These are phyloP conservation scores for Drosophila bipectinata DNA, from an alignment of 1,140 invertebrate species.

Conservation along the genomic window DNA sequence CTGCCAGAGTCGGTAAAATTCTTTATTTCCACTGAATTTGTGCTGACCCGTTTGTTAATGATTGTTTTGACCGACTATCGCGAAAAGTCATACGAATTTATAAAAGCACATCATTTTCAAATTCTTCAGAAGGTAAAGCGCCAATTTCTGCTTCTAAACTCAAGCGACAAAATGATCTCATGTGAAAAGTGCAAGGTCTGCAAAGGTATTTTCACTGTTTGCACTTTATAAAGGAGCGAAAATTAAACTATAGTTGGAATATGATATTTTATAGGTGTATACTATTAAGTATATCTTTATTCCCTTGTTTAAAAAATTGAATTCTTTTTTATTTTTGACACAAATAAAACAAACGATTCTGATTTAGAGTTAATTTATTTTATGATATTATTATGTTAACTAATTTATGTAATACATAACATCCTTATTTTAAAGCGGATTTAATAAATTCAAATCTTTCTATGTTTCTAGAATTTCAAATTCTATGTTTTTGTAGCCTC, in stretches of 20 bases:
- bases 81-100: neutral
- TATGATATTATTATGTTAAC: too few species aligned
- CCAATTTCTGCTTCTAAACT: slow-evolving; percentile 57
- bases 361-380: too few species aligned
- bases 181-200: slow-evolving; percentile 36
- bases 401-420: too few species aligned
- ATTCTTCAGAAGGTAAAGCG: slow-evolving; percentile 6
- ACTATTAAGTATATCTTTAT: too few species aligned
- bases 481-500: neutral
- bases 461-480: too few species aligned
- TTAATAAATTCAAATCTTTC: too few species aligned
- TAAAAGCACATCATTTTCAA: neutral
- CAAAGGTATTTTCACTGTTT: slow-evolving; percentile 34
- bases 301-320: too few species aligned
- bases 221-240: slow-evolving; percentile 9
- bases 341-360: too few species aligned
- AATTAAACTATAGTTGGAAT: neutral
- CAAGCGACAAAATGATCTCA: slow-evolving; percentile 21
- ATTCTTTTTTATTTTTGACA: too few species aligned
- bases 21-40: slow-evolving; percentile 51
- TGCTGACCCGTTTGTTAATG: slow-evolving; percentile 29
- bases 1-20: slow-evolving; percentile 38
- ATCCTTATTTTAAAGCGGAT: too few species aligned
- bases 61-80: slow-evolving; percentile 17
- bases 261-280: too few species aligned